Percentiles rank a stretch among this genome's conserved stretches.
These are phyloP conservation scores for Meloe dianella DNA, from an alignment of 2,888 invertebrate genomes.

Conservation along the genomic window DNA sequence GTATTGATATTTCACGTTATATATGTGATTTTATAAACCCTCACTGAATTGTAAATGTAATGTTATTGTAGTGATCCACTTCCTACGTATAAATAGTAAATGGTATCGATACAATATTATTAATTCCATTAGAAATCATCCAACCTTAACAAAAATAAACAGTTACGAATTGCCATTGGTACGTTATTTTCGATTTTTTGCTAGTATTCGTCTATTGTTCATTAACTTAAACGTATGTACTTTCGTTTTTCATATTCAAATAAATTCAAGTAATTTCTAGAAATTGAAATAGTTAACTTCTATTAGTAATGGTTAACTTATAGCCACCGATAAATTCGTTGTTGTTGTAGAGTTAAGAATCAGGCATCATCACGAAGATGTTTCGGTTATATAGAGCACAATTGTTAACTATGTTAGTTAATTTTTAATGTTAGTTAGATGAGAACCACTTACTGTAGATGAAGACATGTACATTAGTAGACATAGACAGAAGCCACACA, in stretches of 20 bases:
- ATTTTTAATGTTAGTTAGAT: slow-evolving; percentile 50
- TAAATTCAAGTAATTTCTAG: not conserved
- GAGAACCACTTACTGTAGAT: slow-evolving; percentile 57
- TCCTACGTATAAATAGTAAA: slow-evolving; percentile 22
- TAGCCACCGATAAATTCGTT: not conserved
- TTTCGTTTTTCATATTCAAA: not conserved
- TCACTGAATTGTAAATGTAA: slow-evolving; percentile 27
- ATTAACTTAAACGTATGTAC: slow-evolving; percentile 17
- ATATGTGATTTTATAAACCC: slow-evolving; percentile 21
- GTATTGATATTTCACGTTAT: slow-evolving; percentile 14
- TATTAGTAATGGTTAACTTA: not conserved
- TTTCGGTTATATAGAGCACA: slow-evolving; percentile 1
- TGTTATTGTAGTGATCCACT: slow-evolving; percentile 25
- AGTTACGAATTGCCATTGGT: slow-evolving; percentile 2
- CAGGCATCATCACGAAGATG: not conserved
- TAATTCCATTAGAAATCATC: slow-evolving; percentile 13
- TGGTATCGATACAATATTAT: slow-evolving; percentile 18
- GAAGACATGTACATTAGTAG: slow-evolving; percentile 59
- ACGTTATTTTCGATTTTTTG: slow-evolving; percentile 12
- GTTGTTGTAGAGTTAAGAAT: not conserved
- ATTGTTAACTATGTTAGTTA: slow-evolving; percentile 19
- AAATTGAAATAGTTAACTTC: not conserved
- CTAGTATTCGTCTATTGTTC: not conserved
- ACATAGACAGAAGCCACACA: slow-evolving; percentile 59
- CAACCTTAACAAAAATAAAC: slow-evolving; percentile 19